Conservation (phyloP, 2,888 invertebrate species). For the Acheta domesticus region DNA sequence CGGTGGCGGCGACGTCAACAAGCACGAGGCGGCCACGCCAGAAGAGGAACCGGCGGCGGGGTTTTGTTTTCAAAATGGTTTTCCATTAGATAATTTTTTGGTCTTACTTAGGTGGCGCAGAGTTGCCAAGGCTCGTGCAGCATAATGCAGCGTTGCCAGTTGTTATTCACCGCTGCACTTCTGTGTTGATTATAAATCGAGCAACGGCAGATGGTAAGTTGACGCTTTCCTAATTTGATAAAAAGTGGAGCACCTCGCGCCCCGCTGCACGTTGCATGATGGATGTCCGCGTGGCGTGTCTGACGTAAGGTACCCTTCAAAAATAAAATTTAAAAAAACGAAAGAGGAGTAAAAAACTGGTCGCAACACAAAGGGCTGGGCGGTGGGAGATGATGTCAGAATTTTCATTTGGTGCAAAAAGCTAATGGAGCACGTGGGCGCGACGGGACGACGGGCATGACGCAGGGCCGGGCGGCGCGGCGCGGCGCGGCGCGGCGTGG, state of each 20-base stretch:
- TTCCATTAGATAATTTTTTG: constrained; percentile 9
- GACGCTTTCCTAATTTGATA: neutral
- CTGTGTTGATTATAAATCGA: constrained; percentile 3
- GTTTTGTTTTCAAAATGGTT: neutral
- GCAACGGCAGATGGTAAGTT: constrained; percentile 8
- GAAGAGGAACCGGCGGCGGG: neutral
- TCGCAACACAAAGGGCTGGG: neutral
- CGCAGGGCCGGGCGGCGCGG: neutral
- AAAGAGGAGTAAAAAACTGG: neutral
- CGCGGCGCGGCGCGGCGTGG: too few relatives aligned
- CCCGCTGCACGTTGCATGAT: constrained; percentile 4
- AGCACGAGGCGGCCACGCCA: neutral
- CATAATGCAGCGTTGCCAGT: constrained; percentile 18
- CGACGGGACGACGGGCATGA: neutral
- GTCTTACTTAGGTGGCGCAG: neutral
- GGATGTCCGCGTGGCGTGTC: constrained; percentile 6
- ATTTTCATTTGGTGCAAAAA: neutral
- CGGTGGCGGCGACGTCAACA: neutral
- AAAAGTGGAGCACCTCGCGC: neutral
- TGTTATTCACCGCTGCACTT: constrained; percentile 18
- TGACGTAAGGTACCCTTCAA: neutral
- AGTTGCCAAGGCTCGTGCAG: neutral
- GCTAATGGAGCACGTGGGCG: constrained; percentile 6
- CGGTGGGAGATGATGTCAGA: neutral
- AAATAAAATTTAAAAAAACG: neutral